These are phyloP conservation scores for Falco peregrinus DNA, from an alignment of 2,797 vertebrate species.

Conservation along the genomic window DNA sequence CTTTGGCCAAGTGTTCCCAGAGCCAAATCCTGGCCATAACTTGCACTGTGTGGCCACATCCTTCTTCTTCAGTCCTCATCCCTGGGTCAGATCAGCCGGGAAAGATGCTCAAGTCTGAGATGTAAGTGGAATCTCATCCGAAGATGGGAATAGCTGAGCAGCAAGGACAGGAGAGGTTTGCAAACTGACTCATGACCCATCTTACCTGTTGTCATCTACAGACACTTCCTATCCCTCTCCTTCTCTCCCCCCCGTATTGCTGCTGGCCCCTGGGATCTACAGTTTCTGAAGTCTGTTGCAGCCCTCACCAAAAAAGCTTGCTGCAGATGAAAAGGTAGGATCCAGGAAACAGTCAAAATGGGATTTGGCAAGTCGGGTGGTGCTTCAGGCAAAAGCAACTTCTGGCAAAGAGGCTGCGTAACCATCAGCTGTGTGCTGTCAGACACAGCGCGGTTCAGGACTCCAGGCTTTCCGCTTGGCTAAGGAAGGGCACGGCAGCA, in stretches of 20 bases:
- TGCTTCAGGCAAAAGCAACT: neutral
- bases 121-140: neutral
- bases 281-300: neutral
- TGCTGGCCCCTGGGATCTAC: neutral
- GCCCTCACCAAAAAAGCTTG: neutral
- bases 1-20: neutral
- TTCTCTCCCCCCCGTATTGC: neutral
- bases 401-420: neutral
- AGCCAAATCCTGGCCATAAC: neutral
- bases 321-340: neutral
- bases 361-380: neutral
- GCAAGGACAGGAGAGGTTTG: neutral
- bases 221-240: neutral
- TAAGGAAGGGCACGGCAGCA: neutral
- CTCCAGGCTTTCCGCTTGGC: neutral
- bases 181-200: neutral
- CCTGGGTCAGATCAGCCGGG: neutral
- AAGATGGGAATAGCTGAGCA: neutral
- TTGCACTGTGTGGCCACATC: neutral
- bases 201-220: neutral
- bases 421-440: neutral
- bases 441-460: fast-evolving
- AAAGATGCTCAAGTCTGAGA: neutral
- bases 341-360: neutral
- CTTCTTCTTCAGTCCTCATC: neutral